Evolutionary conservation across 2,888 invertebrate genomes (phyloP), one percentile per base, ranked within the genome.

Genomic region (Idaea aversata): DNA sequence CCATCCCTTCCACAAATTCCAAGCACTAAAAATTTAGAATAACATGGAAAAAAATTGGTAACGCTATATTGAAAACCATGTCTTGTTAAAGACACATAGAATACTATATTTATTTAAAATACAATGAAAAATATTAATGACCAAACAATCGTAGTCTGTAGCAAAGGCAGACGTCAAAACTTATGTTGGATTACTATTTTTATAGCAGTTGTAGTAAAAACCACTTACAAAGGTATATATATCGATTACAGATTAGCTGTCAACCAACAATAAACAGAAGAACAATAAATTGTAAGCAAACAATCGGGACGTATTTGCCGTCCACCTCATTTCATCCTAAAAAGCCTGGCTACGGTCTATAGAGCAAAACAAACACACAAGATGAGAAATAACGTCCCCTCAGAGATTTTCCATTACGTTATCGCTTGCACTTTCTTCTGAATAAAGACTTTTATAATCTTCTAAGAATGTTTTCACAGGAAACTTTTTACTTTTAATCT

Each of bases 131-230:
- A 25, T 25, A 25, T 25, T 25, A 25, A 25, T 25, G 25, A 25
- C 25, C 25, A 25, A 25, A 1, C 25, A 25, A 25, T 25, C 25
- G 25, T 13, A 47, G 2, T 47, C 10, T 47, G 13, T 10, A 13
- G 4, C 7, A 7, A 47, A 47, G 13, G 7, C 7, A 10, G 47
- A 5, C 4, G 13, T 10, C 47, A 47, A 47, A 47, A 47, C 47
- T 47, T 10, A 13, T 13, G 81, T 80, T 81, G 71, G 76, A 80
- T 70, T 75, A 70, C 70, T 70, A 63, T 68, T 65, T 61, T 60
- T 13, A 38, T 60, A 25, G 25, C 25, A 47, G 47, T 13, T 47
- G 10, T 47, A 47, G 47, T 13, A 47, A 47, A 47, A 47, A 47
- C 47, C 47, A 47, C 47, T 47, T 47, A 47, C 47, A 47, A 47